These are phyloP conservation scores for Hedya salicella DNA, from an alignment of 2,888 invertebrate genomes.

Conservation along the genomic window DNA sequence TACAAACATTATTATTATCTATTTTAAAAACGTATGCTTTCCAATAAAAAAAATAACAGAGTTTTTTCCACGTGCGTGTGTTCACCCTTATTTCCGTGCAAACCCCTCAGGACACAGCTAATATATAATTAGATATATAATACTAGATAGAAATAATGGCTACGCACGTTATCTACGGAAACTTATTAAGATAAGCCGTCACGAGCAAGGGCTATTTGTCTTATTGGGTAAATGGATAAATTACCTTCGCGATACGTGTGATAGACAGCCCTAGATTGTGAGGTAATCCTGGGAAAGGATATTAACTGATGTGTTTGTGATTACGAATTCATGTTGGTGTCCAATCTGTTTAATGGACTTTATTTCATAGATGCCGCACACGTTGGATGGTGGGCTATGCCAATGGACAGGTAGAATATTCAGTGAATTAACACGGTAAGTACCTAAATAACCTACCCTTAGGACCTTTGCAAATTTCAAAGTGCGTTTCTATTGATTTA, in stretches of 20 bases:
- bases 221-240: constrained; percentile 70
- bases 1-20: too few species aligned
- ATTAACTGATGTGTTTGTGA: constrained; percentile 55
- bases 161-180: constrained; percentile 69
- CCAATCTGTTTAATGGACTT: constrained; percentile 40
- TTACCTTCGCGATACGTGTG: constrained; percentile 68
- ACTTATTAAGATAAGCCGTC: constrained; percentile 82
- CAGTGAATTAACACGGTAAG: not conserved
- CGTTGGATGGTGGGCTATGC: not conserved
- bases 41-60: too few species aligned
- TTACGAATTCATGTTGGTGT: constrained; percentile 43
- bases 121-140: constrained; percentile 6
- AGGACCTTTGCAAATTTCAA: too few species aligned
- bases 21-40: too few species aligned
- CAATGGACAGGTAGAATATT: not conserved
- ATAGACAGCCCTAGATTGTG: constrained; percentile 77
- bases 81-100: constrained; percentile 19
- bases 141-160: constrained; percentile 54
- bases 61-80: constrained; percentile 5
- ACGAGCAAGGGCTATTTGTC: constrained; percentile 69
- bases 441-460: too few species aligned
- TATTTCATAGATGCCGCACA: constrained; percentile 26
- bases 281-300: constrained; percentile 67
- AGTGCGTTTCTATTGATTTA: too few species aligned
- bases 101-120: constrained; percentile 22